These are phyloP conservation scores for Rhombomys opimus DNA, from an alignment of 2,113 vertebrate species.

Conservation along the genomic window DNA sequence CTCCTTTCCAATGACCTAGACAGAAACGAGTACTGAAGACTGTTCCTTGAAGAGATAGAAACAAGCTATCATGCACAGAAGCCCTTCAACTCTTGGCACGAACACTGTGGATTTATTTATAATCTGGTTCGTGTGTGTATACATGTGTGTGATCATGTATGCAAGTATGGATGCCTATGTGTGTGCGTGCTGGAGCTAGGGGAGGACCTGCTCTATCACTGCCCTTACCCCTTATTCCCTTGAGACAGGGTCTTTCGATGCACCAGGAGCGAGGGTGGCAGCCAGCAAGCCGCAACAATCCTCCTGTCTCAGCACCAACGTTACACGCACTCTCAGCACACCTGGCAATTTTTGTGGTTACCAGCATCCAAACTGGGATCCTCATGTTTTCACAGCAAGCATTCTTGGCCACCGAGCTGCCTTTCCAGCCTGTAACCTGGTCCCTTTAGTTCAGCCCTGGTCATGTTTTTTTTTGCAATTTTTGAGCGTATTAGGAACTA, in stretches of 20 bases:
- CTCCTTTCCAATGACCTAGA: background rate
- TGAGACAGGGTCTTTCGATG: background rate
- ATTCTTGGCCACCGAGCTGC: background rate
- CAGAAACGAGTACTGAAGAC: background rate
- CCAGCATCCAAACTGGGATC: background rate
- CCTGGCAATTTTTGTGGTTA: background rate
- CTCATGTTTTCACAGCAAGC: background rate
- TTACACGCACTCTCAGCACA: background rate
- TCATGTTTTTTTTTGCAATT: slow-evolving; percentile 2
- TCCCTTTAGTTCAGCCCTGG: background rate
- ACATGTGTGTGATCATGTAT: background rate
- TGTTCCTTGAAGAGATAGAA: background rate
- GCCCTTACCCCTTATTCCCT: no score
- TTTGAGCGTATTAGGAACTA: background rate
- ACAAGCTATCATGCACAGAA: background rate
- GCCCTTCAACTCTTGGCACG: background rate
- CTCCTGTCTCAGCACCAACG: background rate
- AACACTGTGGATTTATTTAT: background rate
- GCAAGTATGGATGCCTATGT: background rate
- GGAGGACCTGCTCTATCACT: background rate
- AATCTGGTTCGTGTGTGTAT: background rate
- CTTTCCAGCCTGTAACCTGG: background rate
- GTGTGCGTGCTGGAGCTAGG: background rate
- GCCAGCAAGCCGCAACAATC: background rate
- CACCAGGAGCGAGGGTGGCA: background rate